These are phyloP conservation scores for Dicrostonyx torquatus DNA, from an alignment of 2,797 vertebrate genomes.

Conservation along the genomic window DNA sequence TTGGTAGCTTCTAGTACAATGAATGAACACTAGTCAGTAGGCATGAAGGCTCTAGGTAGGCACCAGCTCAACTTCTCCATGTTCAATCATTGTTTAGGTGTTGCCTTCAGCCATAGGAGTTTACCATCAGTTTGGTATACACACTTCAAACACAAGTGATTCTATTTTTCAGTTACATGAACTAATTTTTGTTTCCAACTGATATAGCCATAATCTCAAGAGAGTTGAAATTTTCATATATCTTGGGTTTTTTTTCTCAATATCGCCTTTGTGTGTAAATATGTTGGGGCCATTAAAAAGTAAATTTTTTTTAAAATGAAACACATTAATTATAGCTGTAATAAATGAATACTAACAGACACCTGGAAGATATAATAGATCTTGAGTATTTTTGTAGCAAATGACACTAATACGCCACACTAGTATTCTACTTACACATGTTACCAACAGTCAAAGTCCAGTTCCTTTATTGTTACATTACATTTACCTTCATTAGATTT, in stretches of 20 bases:
- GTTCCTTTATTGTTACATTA: constrained; percentile 33
- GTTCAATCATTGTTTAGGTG: not conserved
- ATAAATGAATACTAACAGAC: not conserved
- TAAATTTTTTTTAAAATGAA: not conserved
- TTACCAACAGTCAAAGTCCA: constrained; percentile 29
- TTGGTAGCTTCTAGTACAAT: not conserved
- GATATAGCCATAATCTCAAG: not conserved
- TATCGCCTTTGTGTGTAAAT: not conserved
- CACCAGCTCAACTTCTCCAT: not conserved
- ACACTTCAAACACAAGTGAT: constrained; percentile 8
- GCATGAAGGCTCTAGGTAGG: not conserved
- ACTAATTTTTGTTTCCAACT: constrained; percentile 19
- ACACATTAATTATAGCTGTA: not conserved
- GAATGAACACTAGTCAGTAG: not conserved
- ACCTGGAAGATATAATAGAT: constrained; percentile 8
- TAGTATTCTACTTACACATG: not conserved
- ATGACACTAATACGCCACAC: not conserved
- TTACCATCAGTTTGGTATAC: not conserved
- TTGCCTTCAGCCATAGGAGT: not conserved
- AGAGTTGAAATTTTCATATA: not conserved
- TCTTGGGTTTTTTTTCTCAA: not conserved
- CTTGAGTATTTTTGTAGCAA: constrained; percentile 32
- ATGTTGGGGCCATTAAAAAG: not conserved
- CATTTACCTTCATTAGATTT: constrained; percentile 37
- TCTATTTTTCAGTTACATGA: not conserved